Evolutionary conservation across 1,140 invertebrate species (phyloP), one percentile per base, ranked within the genome.

Genomic region (Diprion similis): DNA sequence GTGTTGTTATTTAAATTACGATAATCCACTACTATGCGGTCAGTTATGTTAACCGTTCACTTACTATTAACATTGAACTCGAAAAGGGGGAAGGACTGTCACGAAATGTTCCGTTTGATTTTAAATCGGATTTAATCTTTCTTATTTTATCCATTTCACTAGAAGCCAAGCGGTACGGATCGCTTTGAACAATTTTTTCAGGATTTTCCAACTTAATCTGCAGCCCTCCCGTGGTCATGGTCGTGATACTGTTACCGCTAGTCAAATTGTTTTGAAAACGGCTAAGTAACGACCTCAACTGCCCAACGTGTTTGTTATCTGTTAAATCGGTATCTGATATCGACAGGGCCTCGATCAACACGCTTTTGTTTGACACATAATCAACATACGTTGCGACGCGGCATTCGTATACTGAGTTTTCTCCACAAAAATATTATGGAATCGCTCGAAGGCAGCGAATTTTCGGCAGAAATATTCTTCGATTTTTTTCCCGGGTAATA

Each of bases 1-100:
- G 80, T 78, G 51, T 71, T 67, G 68, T 78, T 73, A 74, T 84
- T 84, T 66, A 85, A 69, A 59, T 68, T 37, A 51, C 79, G 46
- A 73, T 75, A 82, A 76, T 82, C 81, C 1, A 79, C 72, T 15
- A 51, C 48, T 15, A 51, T 51, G 8, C 48, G 8, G 15, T 51
- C 48, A 15, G 8, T 15, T 15, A 51, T 15, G 15, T 15, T 51
- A 15, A 10, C 48, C 15, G 48, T 51, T 51, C 15, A 51, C 48
- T 15, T 51, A 51, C 48, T 15, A 51, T 10, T 15, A 51, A 51
- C 48, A 51, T 51, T 15, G 48, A 15, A 51, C 48, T 51, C 9
- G 48, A 51, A 51, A 51, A 51, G 8, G 48, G 48, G 48, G 48
- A 51, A 51, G 15, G 15, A 51, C 48, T 51, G 15, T 51, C 48